A percentile compares a stretch with the other conserved stretches of the same genome.
phyloP scores from a whole-genome alignment of 2,113 vertebrate genomes.

The Noctilio leporinus region DNA sequence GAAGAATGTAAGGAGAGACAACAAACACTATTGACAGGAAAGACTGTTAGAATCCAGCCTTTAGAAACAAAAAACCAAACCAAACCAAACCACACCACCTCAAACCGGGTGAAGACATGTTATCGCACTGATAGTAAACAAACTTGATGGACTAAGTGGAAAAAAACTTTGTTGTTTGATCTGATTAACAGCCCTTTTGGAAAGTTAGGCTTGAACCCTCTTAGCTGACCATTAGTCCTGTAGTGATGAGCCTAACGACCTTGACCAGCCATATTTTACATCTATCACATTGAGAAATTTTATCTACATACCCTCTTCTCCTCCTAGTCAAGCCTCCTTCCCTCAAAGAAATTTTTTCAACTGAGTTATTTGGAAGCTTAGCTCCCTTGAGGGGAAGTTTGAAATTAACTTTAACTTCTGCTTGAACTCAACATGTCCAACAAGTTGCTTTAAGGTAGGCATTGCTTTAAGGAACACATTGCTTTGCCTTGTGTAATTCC shows the following conservation, averaged over 20 bases:
- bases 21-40: background rate
- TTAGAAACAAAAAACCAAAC: background rate
- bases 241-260: background rate
- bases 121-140: background rate
- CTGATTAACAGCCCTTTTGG: background rate
- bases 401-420: background rate
- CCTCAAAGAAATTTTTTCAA: background rate
- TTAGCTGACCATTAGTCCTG: background rate
- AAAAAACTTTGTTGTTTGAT: background rate
- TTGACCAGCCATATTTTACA: background rate
- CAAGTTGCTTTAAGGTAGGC: background rate
- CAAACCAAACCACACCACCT: background rate
- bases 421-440: background rate
- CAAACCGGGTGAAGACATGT: background rate
- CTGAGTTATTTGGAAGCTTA: background rate
- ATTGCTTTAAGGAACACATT: background rate
- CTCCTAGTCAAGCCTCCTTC: background rate
- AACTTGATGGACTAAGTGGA: background rate
- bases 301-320: background rate
- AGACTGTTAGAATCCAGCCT: background rate
- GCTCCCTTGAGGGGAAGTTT: background rate
- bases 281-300: background rate
- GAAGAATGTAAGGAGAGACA: background rate
- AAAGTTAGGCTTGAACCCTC: background rate
- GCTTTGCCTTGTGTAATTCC: background rate